phyloP scores from a whole-genome alignment of 2,888 invertebrate species.

The Machimus rusticus region DNA sequence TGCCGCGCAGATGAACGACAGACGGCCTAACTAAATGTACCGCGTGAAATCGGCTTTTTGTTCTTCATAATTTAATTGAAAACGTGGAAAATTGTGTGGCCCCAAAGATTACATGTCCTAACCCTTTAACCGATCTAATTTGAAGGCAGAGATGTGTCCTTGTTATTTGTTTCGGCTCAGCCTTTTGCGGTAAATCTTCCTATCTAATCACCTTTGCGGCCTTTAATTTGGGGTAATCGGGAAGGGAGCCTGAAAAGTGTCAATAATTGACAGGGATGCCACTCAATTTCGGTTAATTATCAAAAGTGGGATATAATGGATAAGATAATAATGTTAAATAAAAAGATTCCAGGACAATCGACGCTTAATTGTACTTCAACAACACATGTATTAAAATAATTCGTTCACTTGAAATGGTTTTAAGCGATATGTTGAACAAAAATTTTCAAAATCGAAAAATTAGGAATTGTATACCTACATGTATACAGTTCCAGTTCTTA shows the following conservation, averaged over 20 bases:
- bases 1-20: slow-evolving; percentile 37
- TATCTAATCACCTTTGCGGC: background rate
- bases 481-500: too few relatives aligned
- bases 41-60: slow-evolving; percentile 33
- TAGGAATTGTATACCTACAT: too few relatives aligned
- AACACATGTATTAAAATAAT: background rate
- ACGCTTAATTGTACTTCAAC: background rate
- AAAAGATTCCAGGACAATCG: background rate
- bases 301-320: background rate
- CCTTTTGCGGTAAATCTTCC: background rate
- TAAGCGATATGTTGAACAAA: too few relatives aligned
- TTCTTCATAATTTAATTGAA: slow-evolving; percentile 45
- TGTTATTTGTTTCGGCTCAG: slow-evolving; percentile 12
- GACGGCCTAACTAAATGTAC: slow-evolving; percentile 31
- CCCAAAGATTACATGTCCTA: background rate
- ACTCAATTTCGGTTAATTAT: background rate
- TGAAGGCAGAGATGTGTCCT: background rate
- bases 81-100: slow-evolving; percentile 34
- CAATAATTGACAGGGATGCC: background rate
- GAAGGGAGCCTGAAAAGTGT: background rate
- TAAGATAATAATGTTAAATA: background rate
- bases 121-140: slow-evolving; percentile 17
- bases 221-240: background rate
- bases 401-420: background rate
- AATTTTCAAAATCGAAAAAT: too few relatives aligned